A percentile compares a stretch with the other conserved stretches of the same genome.
These are phyloP conservation scores for Caranx ignobilis DNA, from an alignment of 2,113 vertebrate genomes.

Conservation along the genomic window DNA sequence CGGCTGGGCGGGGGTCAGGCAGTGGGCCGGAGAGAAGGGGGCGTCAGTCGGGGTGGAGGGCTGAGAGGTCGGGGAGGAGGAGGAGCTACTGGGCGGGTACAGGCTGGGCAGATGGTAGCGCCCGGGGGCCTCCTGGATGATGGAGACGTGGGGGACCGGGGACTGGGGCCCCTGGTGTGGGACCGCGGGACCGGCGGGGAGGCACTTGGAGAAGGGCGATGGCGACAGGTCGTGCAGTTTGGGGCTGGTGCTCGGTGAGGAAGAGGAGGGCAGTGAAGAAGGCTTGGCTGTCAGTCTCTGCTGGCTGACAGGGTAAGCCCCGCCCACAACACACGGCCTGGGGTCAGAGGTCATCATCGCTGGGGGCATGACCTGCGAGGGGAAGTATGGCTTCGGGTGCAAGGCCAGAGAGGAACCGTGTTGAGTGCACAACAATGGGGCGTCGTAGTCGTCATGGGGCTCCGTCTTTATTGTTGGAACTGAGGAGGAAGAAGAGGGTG, in stretches of 20 bases:
- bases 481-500: conserved; percentile 68
- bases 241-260: conserved; percentile 86
- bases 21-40: conserved; percentile 59
- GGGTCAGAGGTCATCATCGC: conserved; percentile 86
- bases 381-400: conserved; percentile 88
- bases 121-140: conserved; percentile 89
- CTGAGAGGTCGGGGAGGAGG: conserved; percentile 84
- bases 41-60: conserved; percentile 74
- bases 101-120: conserved; percentile 86
- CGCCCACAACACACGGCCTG: conserved; percentile 83
- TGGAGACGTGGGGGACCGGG: conserved; percentile 84
- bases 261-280: conserved; percentile 70
- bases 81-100: conserved; percentile 85
- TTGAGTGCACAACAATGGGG: conserved; percentile 80
- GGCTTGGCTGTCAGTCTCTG: conserved; percentile 83
- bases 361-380: conserved; percentile 85
- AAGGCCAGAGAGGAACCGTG: conserved; percentile 82
- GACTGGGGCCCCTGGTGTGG: conserved; percentile 78
- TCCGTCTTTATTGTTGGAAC: conserved; percentile 97
- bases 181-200: conserved; percentile 74
- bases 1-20: conserved; percentile 49
- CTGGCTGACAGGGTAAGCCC: conserved; percentile 85
- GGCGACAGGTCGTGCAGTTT: conserved; percentile 91
- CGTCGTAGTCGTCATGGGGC: conserved; percentile 94
- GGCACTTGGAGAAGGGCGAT: conserved; percentile 87